Evolutionary conservation across 30 jellyfish, hydroid and myxozoan species (phyloP), one percentile per base, ranked within the genome.

Genomic region (Clytia hemisphaerica): DNA sequence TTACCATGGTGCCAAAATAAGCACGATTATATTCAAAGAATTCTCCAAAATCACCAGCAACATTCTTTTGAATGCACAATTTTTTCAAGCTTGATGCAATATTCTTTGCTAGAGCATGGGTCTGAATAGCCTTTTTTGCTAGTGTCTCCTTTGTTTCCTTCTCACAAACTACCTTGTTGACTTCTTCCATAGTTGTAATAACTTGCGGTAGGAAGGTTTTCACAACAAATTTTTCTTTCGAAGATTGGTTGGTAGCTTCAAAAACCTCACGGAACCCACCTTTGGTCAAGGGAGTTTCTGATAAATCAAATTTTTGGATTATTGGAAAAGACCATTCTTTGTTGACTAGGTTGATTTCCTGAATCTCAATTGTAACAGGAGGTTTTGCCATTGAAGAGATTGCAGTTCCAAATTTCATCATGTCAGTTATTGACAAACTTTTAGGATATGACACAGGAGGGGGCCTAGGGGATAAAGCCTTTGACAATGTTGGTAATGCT

Each of bases 251-350:
- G 18, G 67, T 57, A 1, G 76, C 66, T 72, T 72, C 58, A 36
- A 18, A 72, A 4, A 76, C 84, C 37, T 57, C 46, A 50, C 84
- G 36, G 24, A 72, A 72, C 12, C 67, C 84, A 21, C 84, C 84
- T 34, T 68, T 40, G 15, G 34, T 75, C 50, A 42, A 19, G 29
- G 25, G 70, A 26, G 31, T 29, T 33, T 45, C 36, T 27, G 24
- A 68, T 31, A 67, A 44, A 16, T 67, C 80, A 67, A 67, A 67
- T 31, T 44, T 4, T 12, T 33, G 53, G 26, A 45, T 5, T 5
- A 7, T 44, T 67, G 80, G 70, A 27, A 50, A 49, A 19, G 87
- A 59, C 87, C 87, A 75, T 60, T 49, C 19, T 63, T 59, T 59
- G 37, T 63, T 37, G 21, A 59, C 72, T 10, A 75, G 2, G 34